Evolutionary conservation across 1,140 invertebrate genomes (phyloP), one percentile per base, ranked within the genome.

Genomic region (Schlechtendalia chinensis): DNA sequence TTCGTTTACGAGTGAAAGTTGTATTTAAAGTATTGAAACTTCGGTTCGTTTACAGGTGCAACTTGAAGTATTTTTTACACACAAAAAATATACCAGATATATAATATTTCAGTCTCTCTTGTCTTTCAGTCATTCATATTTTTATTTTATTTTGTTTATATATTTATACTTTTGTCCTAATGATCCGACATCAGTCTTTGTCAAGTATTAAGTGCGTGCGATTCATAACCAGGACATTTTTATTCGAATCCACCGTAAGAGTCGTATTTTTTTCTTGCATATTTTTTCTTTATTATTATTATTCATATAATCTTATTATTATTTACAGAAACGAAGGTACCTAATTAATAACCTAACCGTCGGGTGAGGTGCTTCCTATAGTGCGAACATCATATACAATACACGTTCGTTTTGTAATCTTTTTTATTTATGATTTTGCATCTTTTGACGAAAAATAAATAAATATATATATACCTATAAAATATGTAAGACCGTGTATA

Each of bases 151-250:
- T n/a, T n/a, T n/a, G n/a, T n/a, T n/a, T n/a, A n/a, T n/a, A n/a
- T 54, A 74, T 32, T 3, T 14, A 58, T 54, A 39, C 32, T 58
- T 77, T 77, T 45, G 54, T 39, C 53, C n/a, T 77, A 77, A 77
- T 45, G 74, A 45, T 45, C 74, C 29, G n/a, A 45, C 74, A 77
- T 77, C 56, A 77, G 74, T 77, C 74, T 59, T 77, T 77, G 74
- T 77, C 74, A 61, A 61, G 14, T 61, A 58, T 59, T 77, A 77
- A 77, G 74, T 58, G 56, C 74, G 29, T 39, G 39, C 74, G 5
- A 77, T 77, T 77, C 74, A 59, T 77, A 77, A 77, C 74, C 5
- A 24, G 19, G 74, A 77, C 74, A 58, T 77, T 77, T 77, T 77
- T 77, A 77, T 59, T 77, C 29, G 56, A 77, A 61, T 59, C n/a